Base-by-base conservation (phyloP, 2,797 vertebrate genomes). In the Distichodus sexfasciatus region DNA sequence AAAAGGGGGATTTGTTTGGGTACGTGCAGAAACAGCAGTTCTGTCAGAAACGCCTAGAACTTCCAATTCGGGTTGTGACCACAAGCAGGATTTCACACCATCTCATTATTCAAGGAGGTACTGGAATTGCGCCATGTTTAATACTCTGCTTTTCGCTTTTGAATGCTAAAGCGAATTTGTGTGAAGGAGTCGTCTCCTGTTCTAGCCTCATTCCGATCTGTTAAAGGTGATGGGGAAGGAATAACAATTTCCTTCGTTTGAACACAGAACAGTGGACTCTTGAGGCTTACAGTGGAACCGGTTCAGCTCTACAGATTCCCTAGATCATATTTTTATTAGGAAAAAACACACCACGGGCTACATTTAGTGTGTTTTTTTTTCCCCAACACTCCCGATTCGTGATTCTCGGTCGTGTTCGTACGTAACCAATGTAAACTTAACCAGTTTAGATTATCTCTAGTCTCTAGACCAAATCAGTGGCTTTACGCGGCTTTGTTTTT, bases 401-500 rank as follows among this genome's bases (percentile, higher is more conserved):
- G n/a, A 53, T 41, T 61, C 29, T 19, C 64, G 9, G 48, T 48
- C 58, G 11, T n/a, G n/a, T n/a, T 29, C 17, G 35, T 54, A 33
- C 31, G 61, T 74, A 50, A 72, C 66, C 57, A 59, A 67, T 70
- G 70, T 69, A 55, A 72, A 69, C 41, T 64, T 65, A 54, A 60
- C n/a, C n/a, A n/a, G n/a, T n/a, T n/a, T n/a, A n/a, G n/a, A n/a
- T n/a, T n/a, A n/a, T n/a, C n/a, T n/a, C n/a, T n/a, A n/a, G n/a
- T n/a, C n/a, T n/a, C n/a, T n/a, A n/a, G n/a, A n/a, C n/a, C n/a
- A n/a, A n/a, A n/a, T n/a, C n/a, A n/a, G n/a, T n/a, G n/a, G n/a
- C n/a, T n/a, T n/a, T n/a, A n/a, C n/a, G n/a, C n/a, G n/a, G n/a
- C n/a, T n/a, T n/a, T n/a, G n/a, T n/a, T n/a, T n/a, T n/a, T n/a